Base-by-base conservation (phyloP, 2,113 vertebrate species). In the Leptodactylus fuscus region DNA sequence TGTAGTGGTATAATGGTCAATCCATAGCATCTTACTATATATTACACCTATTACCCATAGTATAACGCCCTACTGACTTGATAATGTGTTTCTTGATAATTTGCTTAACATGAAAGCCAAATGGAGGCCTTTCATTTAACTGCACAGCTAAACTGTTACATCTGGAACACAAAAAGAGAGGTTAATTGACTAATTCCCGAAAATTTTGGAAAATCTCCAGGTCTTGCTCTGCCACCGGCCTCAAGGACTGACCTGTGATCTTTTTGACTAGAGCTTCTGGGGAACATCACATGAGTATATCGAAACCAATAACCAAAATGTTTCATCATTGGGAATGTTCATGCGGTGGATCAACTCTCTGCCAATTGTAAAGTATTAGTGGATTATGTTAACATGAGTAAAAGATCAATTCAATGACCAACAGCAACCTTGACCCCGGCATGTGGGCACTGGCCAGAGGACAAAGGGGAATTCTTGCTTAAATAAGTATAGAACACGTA, bases 321-420 rank as follows among this genome's bases (percentile, higher is more conserved):
- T n/a, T 41, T 79, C 18, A 44, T 80, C 38, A 60, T 80, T 20
- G 8, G 20, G 5, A 5, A 41, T 49, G 9, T 32, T 67, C 44
- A 81, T 70, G 62, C 34, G 80, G 46, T 51, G 13, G 15, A 49
- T 81, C 13, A 51, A 22, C 62, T 46, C 18, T 24, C 10, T 55
- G 36, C 49, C 81, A 82, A 82, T 73, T 82, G 44, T 58, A 74
- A 36, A 51, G 48, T n/a, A 82, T 82, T 82, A 82, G 58, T 82
- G 81, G 81, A 82, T 73, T 73, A 74, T 71, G 29, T 8, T 41
- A 51, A 49, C 81, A 82, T 24, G 13, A 82, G 20, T 71, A 32
- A 82, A 49, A 46, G 70, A 71, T 53, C 22, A 71, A 32, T 18
- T 41, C 65, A 73, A n/a, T 73, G n/a, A 34, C 65, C 67, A 82